Evolutionary conservation across 30 jellyfish, hydroid and myxozoan species (phyloP).

Genomic region (Catostylus mosaicus): DNA sequence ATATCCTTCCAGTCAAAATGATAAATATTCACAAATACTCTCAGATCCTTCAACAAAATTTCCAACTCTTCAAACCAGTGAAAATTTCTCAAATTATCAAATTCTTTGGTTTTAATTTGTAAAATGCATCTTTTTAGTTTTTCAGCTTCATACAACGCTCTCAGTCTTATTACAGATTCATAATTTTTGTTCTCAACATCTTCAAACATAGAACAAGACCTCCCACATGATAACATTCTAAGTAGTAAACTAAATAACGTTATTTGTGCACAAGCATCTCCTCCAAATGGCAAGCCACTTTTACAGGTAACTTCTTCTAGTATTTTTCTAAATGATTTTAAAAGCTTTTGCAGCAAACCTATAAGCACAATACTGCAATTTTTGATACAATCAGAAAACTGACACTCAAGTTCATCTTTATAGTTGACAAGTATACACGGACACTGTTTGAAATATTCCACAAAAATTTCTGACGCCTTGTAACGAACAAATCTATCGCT

Average conservation of each 20-base stretch:
- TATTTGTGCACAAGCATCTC: not conserved
- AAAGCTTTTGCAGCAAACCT: not conserved
- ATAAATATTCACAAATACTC: not conserved
- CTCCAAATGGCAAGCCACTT: not conserved
- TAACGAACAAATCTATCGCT: constrained; percentile 6
- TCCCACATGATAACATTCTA: not conserved
- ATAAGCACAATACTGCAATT: not conserved
- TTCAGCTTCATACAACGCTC: constrained; percentile 10
- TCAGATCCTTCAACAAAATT: not conserved
- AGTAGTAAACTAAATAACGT: not conserved
- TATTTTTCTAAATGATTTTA: not conserved
- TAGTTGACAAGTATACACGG: not conserved
- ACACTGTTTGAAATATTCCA: not conserved
- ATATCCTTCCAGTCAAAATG: not conserved
- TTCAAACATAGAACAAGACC: not conserved
- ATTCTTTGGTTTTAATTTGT: not conserved
- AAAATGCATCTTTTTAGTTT: not conserved
- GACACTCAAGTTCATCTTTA: not conserved
- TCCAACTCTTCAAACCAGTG: not conserved
- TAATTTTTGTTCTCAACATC: not conserved
- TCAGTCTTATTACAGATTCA: not conserved
- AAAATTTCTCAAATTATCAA: not conserved
- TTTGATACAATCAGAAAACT: not conserved
- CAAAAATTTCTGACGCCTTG: constrained; percentile 29
- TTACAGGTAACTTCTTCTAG: not conserved